Evolutionary conservation across 2,113 vertebrate genomes (phyloP), one percentile per base, ranked within the genome.

Genomic region (Hippoglossus stenolepis): DNA sequence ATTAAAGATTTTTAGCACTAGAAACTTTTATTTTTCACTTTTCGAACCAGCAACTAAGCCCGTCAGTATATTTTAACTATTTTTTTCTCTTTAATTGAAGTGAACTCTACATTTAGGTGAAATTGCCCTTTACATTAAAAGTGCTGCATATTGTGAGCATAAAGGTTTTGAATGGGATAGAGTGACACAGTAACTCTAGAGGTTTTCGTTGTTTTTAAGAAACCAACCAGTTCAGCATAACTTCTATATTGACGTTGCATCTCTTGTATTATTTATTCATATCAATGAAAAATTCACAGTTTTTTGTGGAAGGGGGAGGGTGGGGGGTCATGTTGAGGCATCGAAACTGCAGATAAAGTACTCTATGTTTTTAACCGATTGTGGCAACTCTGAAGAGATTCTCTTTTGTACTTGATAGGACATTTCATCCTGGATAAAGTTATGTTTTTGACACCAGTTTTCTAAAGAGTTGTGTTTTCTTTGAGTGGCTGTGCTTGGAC

Each of bases 331-430:
- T 83, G 83, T 90, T 85, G 76, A 18, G 47, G 47, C 15, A 90
- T 15, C 62, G 61, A 81, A 88, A 85, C 73, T 49, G 69, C 79
- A 86, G 81, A 82, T 72, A 53, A 20, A 83, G 93, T 90, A 92
- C 92, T 95, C 85, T 92, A 90, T 96, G 96, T 97, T 97, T 97
- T 96, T 97, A 97, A 96, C 91, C 92, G 92, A 94, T 93, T 96
- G 95, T 95, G 94, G 94, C 93, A 93, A 96, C 91, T 95, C 92
- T 93, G 93, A 95, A 93, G 91, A 96, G 92, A 94, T 95, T 92
- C 88, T 94, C 92, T 95, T 97, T 97, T 98, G 96, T 97, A 98
- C 96, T 90, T 94, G 92, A 96, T 93, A 95, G 94, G 95, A 95
- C 93, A 94, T 96, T 95, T 96, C 96, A 96, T 93, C 90, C 89